Percentiles rank a stretch among this genome's conserved stretches.
These are phyloP conservation scores for Clarias platycephalus DNA, from an alignment of 2,797 vertebrate species.

Conservation along the genomic window DNA sequence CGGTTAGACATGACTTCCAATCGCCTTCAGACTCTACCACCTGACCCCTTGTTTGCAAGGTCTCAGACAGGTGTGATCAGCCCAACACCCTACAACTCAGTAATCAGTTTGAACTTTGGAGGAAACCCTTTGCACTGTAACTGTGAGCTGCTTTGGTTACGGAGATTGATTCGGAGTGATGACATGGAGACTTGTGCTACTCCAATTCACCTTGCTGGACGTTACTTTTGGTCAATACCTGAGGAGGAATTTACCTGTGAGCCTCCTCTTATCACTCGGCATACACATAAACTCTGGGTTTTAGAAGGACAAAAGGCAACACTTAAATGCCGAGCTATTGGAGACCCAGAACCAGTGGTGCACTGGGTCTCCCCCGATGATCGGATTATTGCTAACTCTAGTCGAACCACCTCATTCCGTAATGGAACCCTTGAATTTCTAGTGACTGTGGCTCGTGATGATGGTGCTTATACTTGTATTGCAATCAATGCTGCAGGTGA, in stretches of 20 bases:
- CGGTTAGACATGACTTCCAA: constrained; percentile 93
- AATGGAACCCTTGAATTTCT: constrained; percentile 88
- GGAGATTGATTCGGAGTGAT: constrained; percentile 80
- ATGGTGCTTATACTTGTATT: constrained; percentile 87
- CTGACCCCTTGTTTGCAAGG: constrained; percentile 84
- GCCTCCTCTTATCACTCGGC: constrained; percentile 77
- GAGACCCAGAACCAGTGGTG: constrained; percentile 75
- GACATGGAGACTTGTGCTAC: constrained; percentile 93
- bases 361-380: constrained; percentile 80
- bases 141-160: constrained; percentile 88
- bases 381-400: constrained; percentile 81
- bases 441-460: constrained; percentile 83
- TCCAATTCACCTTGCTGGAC: constrained; percentile 79
- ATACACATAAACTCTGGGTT: constrained; percentile 78
- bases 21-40: constrained; percentile 85
- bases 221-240: constrained; percentile 79
- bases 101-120: constrained; percentile 85
- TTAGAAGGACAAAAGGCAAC: constrained; percentile 78
- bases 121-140: constrained; percentile 93
- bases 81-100: constrained; percentile 80
- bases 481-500: constrained; percentile 90
- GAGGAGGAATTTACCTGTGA: constrained; percentile 80
- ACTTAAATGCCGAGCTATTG: constrained; percentile 74
- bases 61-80: constrained; percentile 85
- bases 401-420: constrained; percentile 82